phyloP scores from a whole-genome alignment of 35 echinoderm and acorn worm species.

The Holothuria glaberrima region DNA sequence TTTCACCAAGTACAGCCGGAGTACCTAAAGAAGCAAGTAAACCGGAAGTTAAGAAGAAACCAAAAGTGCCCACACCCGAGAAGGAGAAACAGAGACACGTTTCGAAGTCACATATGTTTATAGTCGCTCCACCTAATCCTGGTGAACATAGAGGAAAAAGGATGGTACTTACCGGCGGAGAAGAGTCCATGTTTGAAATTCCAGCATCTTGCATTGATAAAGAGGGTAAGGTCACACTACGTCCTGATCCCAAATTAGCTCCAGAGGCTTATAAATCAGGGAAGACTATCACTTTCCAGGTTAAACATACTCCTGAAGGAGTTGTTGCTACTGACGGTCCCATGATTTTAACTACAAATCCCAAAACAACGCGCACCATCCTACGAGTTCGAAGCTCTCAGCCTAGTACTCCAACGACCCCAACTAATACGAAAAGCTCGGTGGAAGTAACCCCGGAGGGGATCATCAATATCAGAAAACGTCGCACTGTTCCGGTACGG shows the following conservation, averaged over 20 bases:
- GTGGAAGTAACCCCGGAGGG: slow-evolving; percentile 74
- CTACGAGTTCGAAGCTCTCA: slow-evolving; percentile 50
- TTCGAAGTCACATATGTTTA: slow-evolving; percentile 55
- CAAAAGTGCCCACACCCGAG: slow-evolving; percentile 32
- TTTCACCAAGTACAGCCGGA: slow-evolving; percentile 2
- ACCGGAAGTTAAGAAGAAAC: slow-evolving; percentile 24
- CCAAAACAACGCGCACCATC: slow-evolving; percentile 40
- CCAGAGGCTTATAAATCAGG: slow-evolving; percentile 71
- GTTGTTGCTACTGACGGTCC: slow-evolving; percentile 57
- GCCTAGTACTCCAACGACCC: slow-evolving; percentile 31
- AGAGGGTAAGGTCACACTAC: slow-evolving; percentile 66
- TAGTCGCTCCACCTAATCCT: slow-evolving; percentile 21
- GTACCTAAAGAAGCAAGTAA: not conserved
- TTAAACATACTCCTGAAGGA: slow-evolving; percentile 39
- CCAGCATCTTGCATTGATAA: slow-evolving; percentile 75
- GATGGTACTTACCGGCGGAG: slow-evolving; percentile 21
- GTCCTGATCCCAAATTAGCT: slow-evolving; percentile 72
- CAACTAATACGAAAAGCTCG: slow-evolving; percentile 44
- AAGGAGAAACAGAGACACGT: slow-evolving; percentile 29
- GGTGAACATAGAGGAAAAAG: slow-evolving; percentile 29
- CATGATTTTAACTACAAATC: slow-evolving; percentile 57
- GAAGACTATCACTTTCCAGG: slow-evolving; percentile 73
- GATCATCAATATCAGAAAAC: slow-evolving; percentile 70
- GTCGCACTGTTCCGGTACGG: slow-evolving; percentile 57
- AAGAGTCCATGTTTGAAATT: slow-evolving; percentile 55